Conservation (phyloP, 2,888 invertebrate genomes). For the Seira sanloemensis region DNA sequence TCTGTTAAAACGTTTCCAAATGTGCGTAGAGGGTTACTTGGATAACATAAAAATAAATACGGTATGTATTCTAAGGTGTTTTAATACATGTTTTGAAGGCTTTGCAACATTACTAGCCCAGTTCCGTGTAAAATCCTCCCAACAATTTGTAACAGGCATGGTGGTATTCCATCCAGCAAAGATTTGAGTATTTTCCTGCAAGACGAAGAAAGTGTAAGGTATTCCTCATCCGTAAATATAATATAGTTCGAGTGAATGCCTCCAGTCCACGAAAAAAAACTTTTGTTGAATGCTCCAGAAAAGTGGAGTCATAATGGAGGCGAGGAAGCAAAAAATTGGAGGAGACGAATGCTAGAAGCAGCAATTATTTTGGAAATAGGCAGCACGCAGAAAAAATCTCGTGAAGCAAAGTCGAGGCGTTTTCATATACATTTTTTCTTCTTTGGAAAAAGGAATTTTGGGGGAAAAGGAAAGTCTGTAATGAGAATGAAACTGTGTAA, state of each 20-base stretch:
- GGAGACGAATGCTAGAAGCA: conserved; percentile 31
- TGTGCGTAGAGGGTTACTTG: no score
- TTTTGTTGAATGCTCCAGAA: not conserved
- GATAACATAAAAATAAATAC: no score
- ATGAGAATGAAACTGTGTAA: not conserved
- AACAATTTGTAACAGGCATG: no score
- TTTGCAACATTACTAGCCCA: no score
- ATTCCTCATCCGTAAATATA: conserved; percentile 46
- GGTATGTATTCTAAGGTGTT: no score
- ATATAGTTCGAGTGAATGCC: conserved; percentile 41
- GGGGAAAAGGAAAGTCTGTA: not conserved
- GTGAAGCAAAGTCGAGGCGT: not conserved
- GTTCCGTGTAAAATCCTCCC: no score
- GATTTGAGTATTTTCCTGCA: no score
- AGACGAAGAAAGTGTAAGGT: conserved; percentile 20
- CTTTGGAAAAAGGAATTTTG: not conserved
- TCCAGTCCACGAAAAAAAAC: conserved; percentile 37
- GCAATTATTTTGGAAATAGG: conserved; percentile 55
- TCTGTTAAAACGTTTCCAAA: no score
- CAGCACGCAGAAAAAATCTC: not conserved
- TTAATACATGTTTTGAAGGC: no score
- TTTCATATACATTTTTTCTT: not conserved
- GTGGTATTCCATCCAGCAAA: no score
- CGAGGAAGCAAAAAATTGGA: conserved; percentile 49
- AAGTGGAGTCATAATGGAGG: conserved; percentile 50